phyloP scores from a whole-genome alignment of 2,888 invertebrate species.

The Brachyptera putata region DNA sequence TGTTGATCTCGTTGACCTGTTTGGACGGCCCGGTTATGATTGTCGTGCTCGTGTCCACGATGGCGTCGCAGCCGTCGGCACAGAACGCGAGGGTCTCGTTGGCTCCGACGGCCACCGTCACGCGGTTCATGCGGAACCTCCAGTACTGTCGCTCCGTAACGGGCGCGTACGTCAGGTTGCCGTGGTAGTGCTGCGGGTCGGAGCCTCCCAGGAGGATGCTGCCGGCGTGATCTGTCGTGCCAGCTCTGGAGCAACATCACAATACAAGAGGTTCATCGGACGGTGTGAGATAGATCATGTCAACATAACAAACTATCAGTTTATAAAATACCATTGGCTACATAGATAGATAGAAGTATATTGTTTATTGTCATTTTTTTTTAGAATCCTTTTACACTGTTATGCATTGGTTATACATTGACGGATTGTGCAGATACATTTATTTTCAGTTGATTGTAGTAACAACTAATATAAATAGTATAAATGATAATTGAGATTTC shows the following conservation, averaged over 20 bases:
- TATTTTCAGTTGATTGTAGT: too few species aligned
- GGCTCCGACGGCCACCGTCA: background rate
- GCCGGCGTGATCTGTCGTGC: constrained; percentile 52
- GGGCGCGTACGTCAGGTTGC: constrained; percentile 57
- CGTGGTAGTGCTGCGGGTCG: constrained; percentile 58
- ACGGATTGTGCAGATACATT: too few species aligned
- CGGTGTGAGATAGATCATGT: too few species aligned
- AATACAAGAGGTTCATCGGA: too few species aligned
- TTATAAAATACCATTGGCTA: constrained; percentile 11
- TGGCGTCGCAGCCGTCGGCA: constrained; percentile 42
- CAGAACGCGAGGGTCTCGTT: constrained; percentile 38
- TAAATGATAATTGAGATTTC: too few species aligned
- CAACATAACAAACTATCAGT: too few species aligned
- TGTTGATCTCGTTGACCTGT: constrained; percentile 44
- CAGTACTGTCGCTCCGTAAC: constrained; percentile 60
- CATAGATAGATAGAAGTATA: constrained; percentile 19
- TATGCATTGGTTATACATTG: too few species aligned
- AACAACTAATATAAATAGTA: too few species aligned
- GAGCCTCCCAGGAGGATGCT: constrained; percentile 59
- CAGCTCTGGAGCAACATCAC: constrained; percentile 49
- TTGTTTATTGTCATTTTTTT: too few species aligned
- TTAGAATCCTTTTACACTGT: too few species aligned
- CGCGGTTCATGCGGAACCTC: constrained; percentile 63
- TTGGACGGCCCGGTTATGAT: constrained; percentile 45
- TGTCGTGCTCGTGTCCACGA: constrained; percentile 47